Evolutionary conservation across 2,797 vertebrate species (phyloP).

Genomic region (Mus caroli): DNA sequence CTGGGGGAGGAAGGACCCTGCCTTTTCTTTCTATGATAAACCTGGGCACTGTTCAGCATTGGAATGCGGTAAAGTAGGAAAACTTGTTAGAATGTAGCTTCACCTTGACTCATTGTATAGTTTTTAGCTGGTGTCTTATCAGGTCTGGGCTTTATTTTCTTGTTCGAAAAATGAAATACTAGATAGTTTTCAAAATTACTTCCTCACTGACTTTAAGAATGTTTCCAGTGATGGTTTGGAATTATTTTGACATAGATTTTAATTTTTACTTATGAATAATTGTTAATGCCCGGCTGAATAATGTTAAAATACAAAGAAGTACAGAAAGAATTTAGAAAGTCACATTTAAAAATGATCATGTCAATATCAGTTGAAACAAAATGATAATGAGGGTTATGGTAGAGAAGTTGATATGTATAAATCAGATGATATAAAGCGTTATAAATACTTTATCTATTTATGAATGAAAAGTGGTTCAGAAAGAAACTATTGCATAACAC

Average conservation of each 20-base stretch:
- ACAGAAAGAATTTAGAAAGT: not conserved
- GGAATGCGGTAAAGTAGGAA: not conserved
- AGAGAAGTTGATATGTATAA: not conserved
- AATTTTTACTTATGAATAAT: not conserved
- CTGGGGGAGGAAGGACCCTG: not conserved
- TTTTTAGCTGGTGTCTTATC: not conserved
- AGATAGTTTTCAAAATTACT: not conserved
- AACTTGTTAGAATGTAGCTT: not conserved
- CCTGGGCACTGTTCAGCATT: not conserved
- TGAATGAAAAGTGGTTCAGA: conserved; percentile 14
- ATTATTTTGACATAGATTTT: conserved; percentile 18
- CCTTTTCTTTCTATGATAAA: not conserved
- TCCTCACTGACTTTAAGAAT: not conserved
- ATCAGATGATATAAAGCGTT: conserved; percentile 45
- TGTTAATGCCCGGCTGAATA: not conserved
- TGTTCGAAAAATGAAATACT: conserved; percentile 52
- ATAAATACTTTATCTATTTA: conserved; percentile 20
- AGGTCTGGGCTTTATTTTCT: conserved; percentile 42
- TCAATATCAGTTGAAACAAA: not conserved
- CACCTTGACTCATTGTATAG: not conserved
- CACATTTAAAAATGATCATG: not conserved
- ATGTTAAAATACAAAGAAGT: conserved; percentile 3
- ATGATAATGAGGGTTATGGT: not conserved
- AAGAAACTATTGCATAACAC: not conserved
- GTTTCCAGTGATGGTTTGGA: not conserved